Conservation (phyloP, 2,113 vertebrate genomes). For the Athene noctua region DNA sequence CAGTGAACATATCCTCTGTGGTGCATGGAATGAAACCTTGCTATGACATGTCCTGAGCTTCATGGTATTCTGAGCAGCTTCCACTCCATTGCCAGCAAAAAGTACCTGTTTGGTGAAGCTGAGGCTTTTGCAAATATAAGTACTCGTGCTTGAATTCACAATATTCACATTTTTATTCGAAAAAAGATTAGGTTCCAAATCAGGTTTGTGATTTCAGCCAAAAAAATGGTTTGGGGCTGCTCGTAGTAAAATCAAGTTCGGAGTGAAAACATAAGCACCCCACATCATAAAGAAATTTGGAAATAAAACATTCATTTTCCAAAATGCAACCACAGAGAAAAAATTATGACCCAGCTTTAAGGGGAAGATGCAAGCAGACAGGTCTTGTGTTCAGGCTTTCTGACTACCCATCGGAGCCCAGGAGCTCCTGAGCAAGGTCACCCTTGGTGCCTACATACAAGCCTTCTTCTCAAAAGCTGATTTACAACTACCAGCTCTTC, state of each 20-base stretch:
- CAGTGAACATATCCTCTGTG: too few relatives aligned
- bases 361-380: background rate
- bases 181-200: background rate
- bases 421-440: background rate
- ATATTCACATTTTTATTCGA: background rate
- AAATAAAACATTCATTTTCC: background rate
- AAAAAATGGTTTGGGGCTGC: background rate
- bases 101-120: background rate
- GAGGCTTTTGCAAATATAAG: background rate
- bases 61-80: background rate
- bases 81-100: background rate
- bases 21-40: background rate
- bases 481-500: background rate
- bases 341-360: background rate
- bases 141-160: background rate
- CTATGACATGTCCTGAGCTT: background rate
- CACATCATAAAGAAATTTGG: background rate
- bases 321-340: background rate
- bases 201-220: background rate
- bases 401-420: background rate
- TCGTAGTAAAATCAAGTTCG: background rate
- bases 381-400: background rate
- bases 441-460: background rate
- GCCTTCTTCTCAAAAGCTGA: background rate
- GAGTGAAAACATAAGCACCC: background rate